Base-by-base conservation (phyloP, 2,797 vertebrate species). In the Argya squamiceps region DNA sequence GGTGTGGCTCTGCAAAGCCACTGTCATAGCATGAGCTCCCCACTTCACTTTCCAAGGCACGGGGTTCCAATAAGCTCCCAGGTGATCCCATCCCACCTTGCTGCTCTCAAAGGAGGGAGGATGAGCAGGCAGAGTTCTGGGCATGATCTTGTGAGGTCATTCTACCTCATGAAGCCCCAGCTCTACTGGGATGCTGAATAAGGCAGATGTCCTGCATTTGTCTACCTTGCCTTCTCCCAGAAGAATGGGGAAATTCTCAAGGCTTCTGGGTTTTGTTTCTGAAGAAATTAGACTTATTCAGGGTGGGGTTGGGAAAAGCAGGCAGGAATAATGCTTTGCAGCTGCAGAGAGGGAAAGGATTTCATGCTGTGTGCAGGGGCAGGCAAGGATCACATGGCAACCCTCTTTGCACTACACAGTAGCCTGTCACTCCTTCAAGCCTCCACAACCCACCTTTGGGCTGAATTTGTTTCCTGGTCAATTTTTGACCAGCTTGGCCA, bases 311-410 rank as follows among this genome's bases (percentile, higher is more conserved):
- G 21, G 47, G 26, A 67, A 80, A 30, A 55, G 17, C 36, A 94
- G 53, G 8, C 8, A 47, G 37, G 6, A 79, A 13, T 17, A 55
- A 36, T 11, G 1, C 5, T 68, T 78, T 65, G 14, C 52, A 70
- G 29, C 21, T 70, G 32, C 41, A 32, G 53, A 60, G 32, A 36
- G 5, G 9, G 3, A 56, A 67, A 68, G 19, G 11, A 9, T 47
- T 83, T 88, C 49, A 37, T 29, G 23, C 10, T 1, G 1, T 11
- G 11, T 23, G 7, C 0, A 0, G 20, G 21, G 18, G 30, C 24
- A 78, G 32, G 11, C 53, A 75, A 64, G 36, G 26, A 74, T 29
- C 26, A 63, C 7, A 19, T 1, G 0, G 34, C 26, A 85, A 15
- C 6, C 10, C 13, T 56, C 20, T 43, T 41, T 62, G 15, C 58